Conservation (phyloP, 2,113 vertebrate genomes). For the Lonchura striata region DNA sequence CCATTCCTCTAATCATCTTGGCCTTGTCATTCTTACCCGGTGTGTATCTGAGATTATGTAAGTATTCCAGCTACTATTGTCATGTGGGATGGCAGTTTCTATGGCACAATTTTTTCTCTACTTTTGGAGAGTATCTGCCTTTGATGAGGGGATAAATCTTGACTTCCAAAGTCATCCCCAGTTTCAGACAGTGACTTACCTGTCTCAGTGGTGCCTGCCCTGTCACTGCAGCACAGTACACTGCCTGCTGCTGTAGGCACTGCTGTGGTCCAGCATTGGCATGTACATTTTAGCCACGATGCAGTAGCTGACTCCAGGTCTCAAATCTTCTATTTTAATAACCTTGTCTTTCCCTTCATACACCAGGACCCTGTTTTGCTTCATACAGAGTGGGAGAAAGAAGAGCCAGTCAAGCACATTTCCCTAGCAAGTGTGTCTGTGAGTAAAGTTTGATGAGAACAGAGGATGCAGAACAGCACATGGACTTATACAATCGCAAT, state of each 20-base stretch:
- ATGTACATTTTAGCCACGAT: conserved; percentile 3
- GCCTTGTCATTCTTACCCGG: neutral
- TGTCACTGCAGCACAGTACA: conserved; percentile 24
- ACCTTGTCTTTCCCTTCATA: conserved; percentile 65
- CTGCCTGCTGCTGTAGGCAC: conserved; percentile 47
- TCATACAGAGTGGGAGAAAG: neutral
- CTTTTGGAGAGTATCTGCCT: neutral
- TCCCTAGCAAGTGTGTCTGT: neutral
- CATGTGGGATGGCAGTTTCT: neutral
- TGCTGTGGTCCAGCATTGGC: conserved; percentile 47
- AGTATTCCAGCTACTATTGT: neutral
- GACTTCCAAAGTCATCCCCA: neutral
- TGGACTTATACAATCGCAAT: neutral
- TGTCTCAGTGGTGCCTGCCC: neutral
- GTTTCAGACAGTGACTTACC: neutral
- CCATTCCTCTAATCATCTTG: neutral
- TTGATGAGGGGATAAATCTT: neutral
- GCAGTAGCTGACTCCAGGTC: conserved; percentile 48
- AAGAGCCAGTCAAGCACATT: neutral
- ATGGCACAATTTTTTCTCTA: neutral
- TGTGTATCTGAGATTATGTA: neutral
- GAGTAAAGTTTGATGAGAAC: neutral
- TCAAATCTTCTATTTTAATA: conserved; percentile 50
- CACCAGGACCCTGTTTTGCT: conserved; percentile 56
- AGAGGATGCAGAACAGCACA: neutral